A percentile compares a stretch with the other conserved stretches of the same genome.
Conservation (phyloP, 2,113 vertebrate species). For the Rhadina sibilatrix region DNA sequence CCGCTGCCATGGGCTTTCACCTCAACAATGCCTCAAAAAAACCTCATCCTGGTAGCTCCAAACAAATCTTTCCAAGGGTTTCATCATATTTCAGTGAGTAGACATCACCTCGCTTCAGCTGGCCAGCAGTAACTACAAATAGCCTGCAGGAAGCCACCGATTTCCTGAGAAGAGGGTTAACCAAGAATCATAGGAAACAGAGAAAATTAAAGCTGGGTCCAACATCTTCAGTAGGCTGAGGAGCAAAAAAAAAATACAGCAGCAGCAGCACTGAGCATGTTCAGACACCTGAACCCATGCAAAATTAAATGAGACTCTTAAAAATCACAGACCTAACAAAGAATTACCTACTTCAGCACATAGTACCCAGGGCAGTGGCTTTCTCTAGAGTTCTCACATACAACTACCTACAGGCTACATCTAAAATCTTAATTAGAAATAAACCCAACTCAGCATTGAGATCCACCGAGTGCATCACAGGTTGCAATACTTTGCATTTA, state of each 20-base stretch:
- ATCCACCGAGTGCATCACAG: fast-evolving
- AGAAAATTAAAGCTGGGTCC: background rate
- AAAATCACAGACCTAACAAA: background rate
- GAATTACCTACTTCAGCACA: background rate
- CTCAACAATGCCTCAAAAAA: background rate
- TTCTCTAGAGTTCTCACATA: background rate
- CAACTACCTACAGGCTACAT: background rate
- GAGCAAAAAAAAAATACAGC: background rate
- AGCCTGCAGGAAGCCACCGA: conserved; percentile 35
- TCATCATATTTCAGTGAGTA: background rate
- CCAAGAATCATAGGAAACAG: background rate
- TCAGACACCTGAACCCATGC: background rate
- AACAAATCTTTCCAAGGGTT: background rate
- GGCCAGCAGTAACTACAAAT: background rate
- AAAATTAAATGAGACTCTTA: background rate
- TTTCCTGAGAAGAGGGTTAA: conserved; percentile 45
- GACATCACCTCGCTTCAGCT: background rate
- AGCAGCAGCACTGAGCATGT: background rate
- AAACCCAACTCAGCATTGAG: background rate
- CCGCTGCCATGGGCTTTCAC: background rate
- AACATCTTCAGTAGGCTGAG: background rate
- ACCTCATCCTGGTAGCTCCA: background rate
- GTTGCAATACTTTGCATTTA: background rate
- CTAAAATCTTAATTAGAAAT: background rate
- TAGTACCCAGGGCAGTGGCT: background rate